These are phyloP conservation scores for Leptinotarsa lineolata DNA, from an alignment of 1,140 invertebrate genomes.

Conservation along the genomic window DNA sequence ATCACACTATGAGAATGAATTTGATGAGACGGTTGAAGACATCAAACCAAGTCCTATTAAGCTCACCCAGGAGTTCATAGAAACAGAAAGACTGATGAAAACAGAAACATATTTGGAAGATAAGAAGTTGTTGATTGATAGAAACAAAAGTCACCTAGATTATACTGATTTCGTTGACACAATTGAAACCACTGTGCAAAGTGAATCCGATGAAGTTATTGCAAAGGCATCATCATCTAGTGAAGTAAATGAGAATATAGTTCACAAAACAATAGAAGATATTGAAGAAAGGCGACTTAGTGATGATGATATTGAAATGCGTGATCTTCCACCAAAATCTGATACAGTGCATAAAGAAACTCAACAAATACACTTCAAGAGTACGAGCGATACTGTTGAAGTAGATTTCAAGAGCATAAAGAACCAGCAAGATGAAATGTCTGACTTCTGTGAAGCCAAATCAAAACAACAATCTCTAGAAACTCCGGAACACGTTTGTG, in stretches of 20 bases:
- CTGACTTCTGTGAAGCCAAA: constrained; percentile 6
- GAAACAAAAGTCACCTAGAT: no score
- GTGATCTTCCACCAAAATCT: neutral
- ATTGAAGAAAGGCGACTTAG: no score
- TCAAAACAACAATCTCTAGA: constrained; percentile 1
- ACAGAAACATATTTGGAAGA: constrained; percentile 12
- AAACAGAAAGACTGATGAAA: constrained; percentile 9
- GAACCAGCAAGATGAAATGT: constrained; percentile 15
- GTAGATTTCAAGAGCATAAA: neutral
- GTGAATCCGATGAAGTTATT: no score
- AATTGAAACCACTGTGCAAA: no score
- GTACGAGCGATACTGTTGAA: neutral
- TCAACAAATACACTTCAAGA: neutral
- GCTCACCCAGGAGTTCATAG: constrained; percentile 10
- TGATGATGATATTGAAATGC: no score
- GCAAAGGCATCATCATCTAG: no score
- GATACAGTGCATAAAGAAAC: neutral
- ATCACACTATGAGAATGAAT: constrained; percentile 52
- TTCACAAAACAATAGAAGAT: no score
- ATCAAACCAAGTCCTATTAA: neutral
- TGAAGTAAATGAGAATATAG: no score
- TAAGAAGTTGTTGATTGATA: no score
- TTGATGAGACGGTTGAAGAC: constrained; percentile 47
- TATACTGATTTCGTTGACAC: no score
- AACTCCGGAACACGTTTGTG: neutral